These are phyloP conservation scores for Scleropages formosus DNA, from an alignment of 2,797 vertebrate species.

Conservation along the genomic window DNA sequence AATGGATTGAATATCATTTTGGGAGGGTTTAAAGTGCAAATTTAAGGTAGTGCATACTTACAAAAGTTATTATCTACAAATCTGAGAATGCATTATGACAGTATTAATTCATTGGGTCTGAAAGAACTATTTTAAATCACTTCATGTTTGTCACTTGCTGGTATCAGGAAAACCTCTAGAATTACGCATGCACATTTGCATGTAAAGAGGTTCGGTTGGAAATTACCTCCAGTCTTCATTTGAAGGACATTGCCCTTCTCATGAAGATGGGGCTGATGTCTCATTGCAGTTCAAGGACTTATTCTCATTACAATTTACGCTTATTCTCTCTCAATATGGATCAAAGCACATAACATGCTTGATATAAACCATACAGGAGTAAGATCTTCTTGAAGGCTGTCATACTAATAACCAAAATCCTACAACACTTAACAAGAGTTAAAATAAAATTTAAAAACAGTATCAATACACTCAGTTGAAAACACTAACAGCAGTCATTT, in stretches of 20 bases:
- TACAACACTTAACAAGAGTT: background rate
- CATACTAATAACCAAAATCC: background rate
- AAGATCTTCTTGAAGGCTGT: background rate
- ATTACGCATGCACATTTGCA: background rate
- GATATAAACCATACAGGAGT: background rate
- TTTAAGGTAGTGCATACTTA: background rate
- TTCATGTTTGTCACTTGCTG: background rate
- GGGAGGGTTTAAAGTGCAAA: background rate
- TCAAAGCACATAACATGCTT: background rate
- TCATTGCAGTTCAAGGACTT: background rate
- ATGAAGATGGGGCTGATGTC: too few species aligned
- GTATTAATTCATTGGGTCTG: too few species aligned
- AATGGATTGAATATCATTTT: background rate
- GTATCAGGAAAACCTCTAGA: background rate
- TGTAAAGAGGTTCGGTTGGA: too few species aligned
- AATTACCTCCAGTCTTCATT: too few species aligned
- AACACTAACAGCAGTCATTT: background rate
- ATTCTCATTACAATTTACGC: too few species aligned
- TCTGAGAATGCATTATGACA: too few species aligned
- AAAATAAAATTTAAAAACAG: background rate
- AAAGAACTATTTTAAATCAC: background rate
- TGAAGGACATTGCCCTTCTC: too few species aligned
- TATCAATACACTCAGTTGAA: background rate
- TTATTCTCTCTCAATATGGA: background rate
- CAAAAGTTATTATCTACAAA: background rate